Evolutionary conservation across 2,113 vertebrate genomes (phyloP), one percentile per base, ranked within the genome.

Genomic region (Platycercus adscitus): DNA sequence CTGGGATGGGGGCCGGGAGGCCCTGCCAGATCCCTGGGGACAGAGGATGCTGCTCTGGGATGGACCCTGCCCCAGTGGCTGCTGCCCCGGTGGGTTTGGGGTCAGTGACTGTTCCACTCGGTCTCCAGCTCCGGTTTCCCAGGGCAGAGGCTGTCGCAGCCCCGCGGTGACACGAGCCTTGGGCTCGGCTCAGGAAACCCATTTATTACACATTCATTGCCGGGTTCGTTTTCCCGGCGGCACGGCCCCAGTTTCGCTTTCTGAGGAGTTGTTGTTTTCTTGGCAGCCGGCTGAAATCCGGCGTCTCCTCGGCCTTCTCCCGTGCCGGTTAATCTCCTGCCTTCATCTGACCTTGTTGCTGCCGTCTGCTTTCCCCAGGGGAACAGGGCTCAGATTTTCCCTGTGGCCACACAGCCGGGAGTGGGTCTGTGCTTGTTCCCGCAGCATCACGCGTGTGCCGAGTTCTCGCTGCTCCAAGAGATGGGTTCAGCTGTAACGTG

Each of bases 401-500:
- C 76, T 0, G 3, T 26, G 76, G 21, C 53, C 55, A 10, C 7
- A 29, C 80, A 61, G 11, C 76, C 19, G 1, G 0, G 17, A 58
- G 58, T 64, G 89, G 75, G 19, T 82, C 79, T 1, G 0, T 4
- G 47, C 47, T 64, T 7, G 7, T 64, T 50, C 23, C 21, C 61
- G 76, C 47, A 56, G 26, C 83, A 55, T 86, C 76, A 3, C 41
- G 12, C 20, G 8, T 13, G 20, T 1, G 19, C 66, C 12, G 80
- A 39, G 28, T 21, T 85, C 52, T 21, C 60, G 58, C 47, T 76
- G 6, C 46, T 63, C 55, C 53, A 25, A 8, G 13, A 9, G 15
- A 35, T n/a, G 13, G 10, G 2, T 11, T 84, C 3, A 2, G 58
- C 2, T 43, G 29, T 9, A 11, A 1, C 0, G 0, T 24, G 39